Evolutionary conservation across 2,888 invertebrate species (phyloP).

Genomic region (Meteorus colon): DNA sequence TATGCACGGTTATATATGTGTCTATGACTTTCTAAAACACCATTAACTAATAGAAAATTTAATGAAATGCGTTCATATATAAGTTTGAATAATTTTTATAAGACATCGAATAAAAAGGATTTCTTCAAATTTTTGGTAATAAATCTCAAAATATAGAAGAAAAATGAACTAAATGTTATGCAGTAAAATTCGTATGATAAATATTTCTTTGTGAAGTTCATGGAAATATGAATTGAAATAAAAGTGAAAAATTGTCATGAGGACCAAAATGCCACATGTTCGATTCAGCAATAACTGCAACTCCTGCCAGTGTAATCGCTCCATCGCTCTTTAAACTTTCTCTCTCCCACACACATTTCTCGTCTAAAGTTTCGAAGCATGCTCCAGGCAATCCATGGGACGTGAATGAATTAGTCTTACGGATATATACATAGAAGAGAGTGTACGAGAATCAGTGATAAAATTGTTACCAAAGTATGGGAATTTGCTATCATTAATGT

Average conservation of each 20-base stretch:
- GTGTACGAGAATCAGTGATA: neutral
- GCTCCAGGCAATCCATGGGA: neutral
- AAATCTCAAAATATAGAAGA: neutral
- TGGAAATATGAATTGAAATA: neutral
- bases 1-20: no score
- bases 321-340: neutral
- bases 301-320: neutral
- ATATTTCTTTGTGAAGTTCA: neutral
- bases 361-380: conserved; percentile 4
- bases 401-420: neutral
- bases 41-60: no score
- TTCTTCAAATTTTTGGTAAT: no score
- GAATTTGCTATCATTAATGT: no score
- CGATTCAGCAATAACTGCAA: neutral
- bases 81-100: no score
- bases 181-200: neutral
- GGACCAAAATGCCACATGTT: neutral
- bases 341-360: neutral
- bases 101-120: no score
- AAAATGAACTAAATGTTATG: neutral
- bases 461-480: neutral
- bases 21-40: no score
- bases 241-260: neutral
- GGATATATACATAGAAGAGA: neutral
- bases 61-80: no score